Base-by-base conservation (phyloP, 2,888 invertebrate species). In the Timema cristinae region DNA sequence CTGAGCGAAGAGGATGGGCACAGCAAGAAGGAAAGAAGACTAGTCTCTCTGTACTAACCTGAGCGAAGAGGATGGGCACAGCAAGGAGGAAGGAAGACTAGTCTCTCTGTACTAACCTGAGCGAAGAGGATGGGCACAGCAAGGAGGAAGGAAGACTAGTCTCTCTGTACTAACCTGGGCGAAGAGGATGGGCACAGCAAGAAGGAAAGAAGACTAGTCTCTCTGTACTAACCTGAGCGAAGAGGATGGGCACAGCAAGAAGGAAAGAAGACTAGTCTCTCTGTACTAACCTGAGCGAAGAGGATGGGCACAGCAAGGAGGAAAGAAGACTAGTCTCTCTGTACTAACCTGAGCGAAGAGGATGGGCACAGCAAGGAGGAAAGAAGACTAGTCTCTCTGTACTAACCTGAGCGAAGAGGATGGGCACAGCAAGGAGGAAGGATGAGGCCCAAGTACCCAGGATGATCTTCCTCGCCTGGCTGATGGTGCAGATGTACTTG, bases 401-500 rank as follows among this genome's bases (percentile, higher is more conserved):
- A 63, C 70, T 81, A 82, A 89, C 90, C 85, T 88, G 88, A 2
- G 86, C 84, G 77, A 86, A 84, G 48, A 88, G 79, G 61, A 88
- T 88, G 0, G 90, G 90, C 50, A 85, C 80, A 1, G 89, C 89
- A 16, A 89, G 79, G 8, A 89, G 75, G 74, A 89, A 83, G 4
- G 90, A 86, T 8, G 85, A 78, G 1, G 85, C 77, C 90, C 90
- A 90, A 16, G 88, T 87, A 66, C 85, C 79, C 66, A 86, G 79
- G 75, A 90, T 87, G 69, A 89, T 86, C 75, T 84, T 84, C 75
- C 86, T 84, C 0, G 90, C 89, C 77, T 90, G 86, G 75, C 87
- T 86, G 75, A 88, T 86, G 13, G 90, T 90, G 78, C 90, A 90
- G 56, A 88, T 85, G 80, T 88, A 89, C 77, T 89, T 88, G 51